Base-by-base conservation (phyloP, 2,888 invertebrate species). In the Sicus ferrugineus region DNA sequence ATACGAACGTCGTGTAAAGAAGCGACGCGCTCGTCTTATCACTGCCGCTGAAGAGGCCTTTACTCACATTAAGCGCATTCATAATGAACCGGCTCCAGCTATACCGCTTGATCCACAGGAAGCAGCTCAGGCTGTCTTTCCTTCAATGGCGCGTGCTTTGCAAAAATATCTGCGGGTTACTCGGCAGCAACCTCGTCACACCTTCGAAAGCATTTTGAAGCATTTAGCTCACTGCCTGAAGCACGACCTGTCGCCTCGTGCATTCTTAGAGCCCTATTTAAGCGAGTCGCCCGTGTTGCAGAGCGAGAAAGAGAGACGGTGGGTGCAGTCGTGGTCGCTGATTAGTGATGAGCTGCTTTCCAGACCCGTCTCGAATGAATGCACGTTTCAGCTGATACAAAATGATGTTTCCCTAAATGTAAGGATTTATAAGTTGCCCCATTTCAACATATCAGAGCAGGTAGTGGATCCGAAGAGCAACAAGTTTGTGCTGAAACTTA, bases 21-120 rank as follows among this genome's bases (percentile, higher is more conserved):
- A 98, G 85, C 88, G 98, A 0, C 89, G 92, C 70, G 97, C 98
- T 3, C 88, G 98, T 23, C 88, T 99, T 50, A 90, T 97, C 68
- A 93, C 95, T 1, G 96, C 98, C 0, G 94, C 97, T 0, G 98
- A 99, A 85, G 98, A 99, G 81, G 97, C 98, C 0, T 99, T 99
- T 85, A 96, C 97, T 14, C 98, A 98, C 81, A 96, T 99, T 74
- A 93, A 95, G 79, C 88, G 97, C 46, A 89, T 97, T 73, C 87
- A 90, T 74, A 89, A 90, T 71, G 90, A 90, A 75, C 88, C 89
- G 67, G 90, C 92, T 34, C 92, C 94, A 0, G 93, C 94, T 0
- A 90, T 93, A 71, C 93, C 94, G 0, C 92, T 99, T 88, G 96
- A 97, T 81, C 93, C 98, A 0, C 91, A 95, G 78, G 98, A 98